Percentiles rank a stretch among this genome's conserved stretches.
These are phyloP conservation scores for Lerista edwardsae DNA, from an alignment of 2,797 vertebrate species.

Conservation along the genomic window DNA sequence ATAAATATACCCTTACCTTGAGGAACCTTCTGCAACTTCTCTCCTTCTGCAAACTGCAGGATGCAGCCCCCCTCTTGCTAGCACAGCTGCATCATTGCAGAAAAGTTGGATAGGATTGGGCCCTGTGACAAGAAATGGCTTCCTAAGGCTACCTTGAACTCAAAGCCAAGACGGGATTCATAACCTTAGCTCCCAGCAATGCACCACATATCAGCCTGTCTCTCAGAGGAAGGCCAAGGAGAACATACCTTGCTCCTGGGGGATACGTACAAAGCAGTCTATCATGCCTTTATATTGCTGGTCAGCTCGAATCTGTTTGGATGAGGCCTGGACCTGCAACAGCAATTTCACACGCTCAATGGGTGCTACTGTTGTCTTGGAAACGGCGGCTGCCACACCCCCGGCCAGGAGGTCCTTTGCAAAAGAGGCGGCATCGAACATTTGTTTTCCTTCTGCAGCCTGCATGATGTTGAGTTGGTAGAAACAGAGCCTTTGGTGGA, in stretches of 20 bases:
- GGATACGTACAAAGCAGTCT: constrained; percentile 58
- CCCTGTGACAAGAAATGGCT: background rate
- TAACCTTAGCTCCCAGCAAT: background rate
- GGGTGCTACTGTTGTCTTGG: constrained; percentile 59
- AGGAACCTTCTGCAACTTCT: too few relatives aligned
- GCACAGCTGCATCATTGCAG: too few relatives aligned
- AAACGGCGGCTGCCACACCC: constrained; percentile 43
- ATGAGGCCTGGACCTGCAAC: constrained; percentile 65
- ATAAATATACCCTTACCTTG: too few relatives aligned
- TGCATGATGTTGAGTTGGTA: accelerated
- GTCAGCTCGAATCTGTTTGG: constrained; percentile 57
- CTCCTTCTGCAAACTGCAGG: too few relatives aligned
- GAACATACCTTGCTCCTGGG: constrained; percentile 63
- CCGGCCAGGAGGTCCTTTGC: constrained; percentile 60
- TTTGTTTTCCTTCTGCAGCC: background rate
- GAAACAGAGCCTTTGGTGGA: background rate
- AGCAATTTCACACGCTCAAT: constrained; percentile 64
- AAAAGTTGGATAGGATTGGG: too few relatives aligned
- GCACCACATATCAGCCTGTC: too few relatives aligned
- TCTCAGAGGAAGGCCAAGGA: background rate
- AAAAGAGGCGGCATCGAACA: constrained; percentile 43
- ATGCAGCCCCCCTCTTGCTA: too few relatives aligned
- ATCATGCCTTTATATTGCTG: constrained; percentile 54
- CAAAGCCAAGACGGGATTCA: background rate
- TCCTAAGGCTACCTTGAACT: background rate